Base-by-base conservation (phyloP, 2,888 invertebrate species). In the Labia minor region DNA sequence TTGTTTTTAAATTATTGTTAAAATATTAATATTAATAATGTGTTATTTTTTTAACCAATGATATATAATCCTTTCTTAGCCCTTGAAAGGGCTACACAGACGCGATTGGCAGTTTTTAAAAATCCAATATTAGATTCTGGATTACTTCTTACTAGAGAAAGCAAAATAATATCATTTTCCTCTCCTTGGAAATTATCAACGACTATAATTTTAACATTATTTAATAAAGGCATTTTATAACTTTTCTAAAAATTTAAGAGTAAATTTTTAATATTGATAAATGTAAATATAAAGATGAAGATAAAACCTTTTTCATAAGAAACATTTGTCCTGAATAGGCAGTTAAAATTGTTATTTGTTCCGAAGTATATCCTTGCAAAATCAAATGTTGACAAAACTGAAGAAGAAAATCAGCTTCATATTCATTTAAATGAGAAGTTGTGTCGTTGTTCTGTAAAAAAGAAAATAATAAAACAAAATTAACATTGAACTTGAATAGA, bases 131-230 rank as follows among this genome's bases (percentile, higher is more conserved):
- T 83, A 64, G 81, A 81, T 11, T 83, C 80, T 62, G 77, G 75
- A 77, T 90, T 90, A 74, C 86, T 90, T 74, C 92, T 82, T 0
- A 92, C 92, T 11, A 92, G 76, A 0, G 91, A 90, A 68, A 92
- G 77, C 71, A 92, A 80, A 66, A 92, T 85, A 73, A 92, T 89
- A 74, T 85, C 85, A 73, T 83, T 86, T 79, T 90, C 91, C 73
- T 90, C 86, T 0, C 92, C 91, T 78, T 92, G 92, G 73, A 84
- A 92, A 74, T 88, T 90, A 75, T 92, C 91, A 1, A 91, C 86
- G 0, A 85, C 85, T 0, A 85, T 82, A 19, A 89, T 82, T 69
- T 81, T 79, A 8, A 88, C 81, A 61, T 82, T 80, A 20, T 77
- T 72, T 3, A 84, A 76, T 0, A 76, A 68, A 1, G 71, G 66